Conservation (phyloP, 2,888 invertebrate species). For the Silvanus unidentatus region DNA sequence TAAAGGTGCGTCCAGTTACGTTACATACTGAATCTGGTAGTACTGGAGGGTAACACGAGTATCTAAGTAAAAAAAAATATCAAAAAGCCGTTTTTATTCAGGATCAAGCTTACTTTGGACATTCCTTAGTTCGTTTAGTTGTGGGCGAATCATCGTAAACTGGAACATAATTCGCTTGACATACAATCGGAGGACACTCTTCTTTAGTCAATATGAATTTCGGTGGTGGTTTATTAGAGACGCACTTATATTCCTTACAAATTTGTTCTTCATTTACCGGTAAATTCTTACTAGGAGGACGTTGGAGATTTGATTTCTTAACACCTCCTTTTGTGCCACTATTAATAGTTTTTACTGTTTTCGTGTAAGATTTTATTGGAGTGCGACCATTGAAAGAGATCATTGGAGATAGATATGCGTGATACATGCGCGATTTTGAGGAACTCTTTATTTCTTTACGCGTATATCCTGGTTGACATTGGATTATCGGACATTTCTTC, state of each 20-base stretch:
- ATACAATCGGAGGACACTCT: slow-evolving; percentile 45
- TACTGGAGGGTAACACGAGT: slow-evolving; percentile 59
- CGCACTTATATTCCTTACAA: slow-evolving; percentile 54
- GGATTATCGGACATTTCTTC: slow-evolving; percentile 45
- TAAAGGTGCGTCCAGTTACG: slow-evolving; percentile 69
- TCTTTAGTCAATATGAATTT: slow-evolving; percentile 27
- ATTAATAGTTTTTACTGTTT: slow-evolving; percentile 9
- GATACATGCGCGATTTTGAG: slow-evolving; percentile 32
- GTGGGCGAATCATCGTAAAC: slow-evolving; percentile 23
- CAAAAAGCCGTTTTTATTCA: slow-evolving; percentile 4
- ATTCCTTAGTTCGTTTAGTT: slow-evolving; percentile 20
- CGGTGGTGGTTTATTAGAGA: slow-evolving; percentile 49
- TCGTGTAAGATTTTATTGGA: slow-evolving; percentile 27
- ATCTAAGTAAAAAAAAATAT: slow-evolving; percentile 46
- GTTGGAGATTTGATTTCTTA: slow-evolving; percentile 17
- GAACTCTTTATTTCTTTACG: slow-evolving; percentile 38
- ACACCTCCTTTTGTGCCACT: slow-evolving; percentile 37
- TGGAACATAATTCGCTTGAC: slow-evolving; percentile 47
- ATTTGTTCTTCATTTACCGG: slow-evolving; percentile 29
- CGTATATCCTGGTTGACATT: slow-evolving; percentile 31
- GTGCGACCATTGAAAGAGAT: slow-evolving; percentile 36
- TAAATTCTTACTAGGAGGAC: slow-evolving; percentile 31
- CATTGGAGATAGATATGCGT: slow-evolving; percentile 46
- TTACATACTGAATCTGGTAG: slow-evolving; percentile 62
- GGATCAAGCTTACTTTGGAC: slow-evolving; percentile 31